Conservation (phyloP, 2,797 vertebrate species). For the Hydrocynus forskahlii region DNA sequence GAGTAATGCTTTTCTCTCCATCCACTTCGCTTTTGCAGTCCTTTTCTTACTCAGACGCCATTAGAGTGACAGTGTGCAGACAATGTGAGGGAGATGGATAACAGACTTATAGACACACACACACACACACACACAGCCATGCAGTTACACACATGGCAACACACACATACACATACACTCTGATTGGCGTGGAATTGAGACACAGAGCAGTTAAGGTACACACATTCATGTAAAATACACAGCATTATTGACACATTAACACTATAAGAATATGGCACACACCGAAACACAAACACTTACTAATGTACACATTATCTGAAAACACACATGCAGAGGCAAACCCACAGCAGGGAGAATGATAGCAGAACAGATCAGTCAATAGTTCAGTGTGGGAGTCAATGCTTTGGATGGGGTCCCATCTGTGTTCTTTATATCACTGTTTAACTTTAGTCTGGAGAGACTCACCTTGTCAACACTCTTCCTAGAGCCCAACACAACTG, state of each 20-base stretch:
- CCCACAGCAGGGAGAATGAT: conserved; percentile 36
- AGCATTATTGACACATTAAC: conserved; percentile 33
- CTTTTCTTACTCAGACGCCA: conserved; percentile 71
- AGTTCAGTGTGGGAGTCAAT: conserved; percentile 46
- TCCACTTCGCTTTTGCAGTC: conserved; percentile 50
- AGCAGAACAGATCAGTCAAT: conserved; percentile 42
- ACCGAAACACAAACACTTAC: conserved; percentile 25
- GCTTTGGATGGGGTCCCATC: conserved; percentile 52
- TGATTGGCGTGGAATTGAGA: conserved; percentile 30
- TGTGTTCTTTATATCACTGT: conserved; percentile 49
- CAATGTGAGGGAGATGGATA: conserved; percentile 78
- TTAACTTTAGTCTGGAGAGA: conserved; percentile 53
- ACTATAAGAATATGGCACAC: conserved; percentile 9
- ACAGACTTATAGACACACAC: conserved; percentile 63
- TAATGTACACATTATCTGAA: conserved; percentile 11
- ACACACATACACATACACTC: conserved; percentile 14
- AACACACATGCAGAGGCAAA: conserved; percentile 29
- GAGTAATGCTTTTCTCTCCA: conserved; percentile 71
- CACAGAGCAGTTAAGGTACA: conserved; percentile 30
- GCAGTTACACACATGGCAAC: conserved; percentile 44
- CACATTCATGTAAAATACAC: conserved; percentile 27
- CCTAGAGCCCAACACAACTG: conserved; percentile 18
- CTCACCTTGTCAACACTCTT: conserved; percentile 43
- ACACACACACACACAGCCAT: conserved; percentile 33
- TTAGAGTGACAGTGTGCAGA: conserved; percentile 84